These are phyloP conservation scores for Arizona elegans DNA, from an alignment of 2,113 vertebrate species.

Conservation along the genomic window DNA sequence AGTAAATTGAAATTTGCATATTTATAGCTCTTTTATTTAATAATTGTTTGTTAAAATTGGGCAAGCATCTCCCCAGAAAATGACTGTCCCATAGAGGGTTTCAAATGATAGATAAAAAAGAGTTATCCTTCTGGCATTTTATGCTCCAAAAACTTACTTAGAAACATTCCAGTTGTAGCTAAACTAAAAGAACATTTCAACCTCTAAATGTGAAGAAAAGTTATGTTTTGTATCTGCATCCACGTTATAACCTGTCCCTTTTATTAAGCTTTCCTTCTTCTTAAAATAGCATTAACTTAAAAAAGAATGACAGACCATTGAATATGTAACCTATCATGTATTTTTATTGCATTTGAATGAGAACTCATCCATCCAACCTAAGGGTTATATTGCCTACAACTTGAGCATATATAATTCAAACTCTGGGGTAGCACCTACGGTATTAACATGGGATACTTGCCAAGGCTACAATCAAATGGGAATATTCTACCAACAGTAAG, in stretches of 20 bases:
- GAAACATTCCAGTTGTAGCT: not conserved
- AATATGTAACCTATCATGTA: not conserved
- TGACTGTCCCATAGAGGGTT: not conserved
- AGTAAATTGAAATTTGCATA: slow-evolving; percentile 54
- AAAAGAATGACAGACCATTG: not conserved
- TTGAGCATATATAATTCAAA: not conserved
- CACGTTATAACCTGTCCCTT: not conserved
- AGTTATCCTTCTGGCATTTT: slow-evolving; percentile 3
- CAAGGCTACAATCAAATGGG: not conserved
- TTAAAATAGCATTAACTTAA: slow-evolving; percentile 5
- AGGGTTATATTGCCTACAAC: not conserved
- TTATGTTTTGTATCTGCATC: not conserved
- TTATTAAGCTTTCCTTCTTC: not conserved
- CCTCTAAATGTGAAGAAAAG: not conserved
- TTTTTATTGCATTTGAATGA: not conserved
- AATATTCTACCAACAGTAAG: not conserved
- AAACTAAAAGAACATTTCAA: slow-evolving; percentile 14
- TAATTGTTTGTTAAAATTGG: slow-evolving; percentile 51
- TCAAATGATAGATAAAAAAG: slow-evolving; percentile 11
- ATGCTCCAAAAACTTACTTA: slow-evolving; percentile 12
- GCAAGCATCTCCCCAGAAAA: slow-evolving; percentile 33
- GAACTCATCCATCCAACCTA: not conserved
- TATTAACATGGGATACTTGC: not conserved
- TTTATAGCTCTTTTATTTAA: slow-evolving; percentile 54
- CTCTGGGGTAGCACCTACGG: not conserved